These are phyloP conservation scores for Magallana gigas DNA, from an alignment of 1,140 invertebrate genomes.

Conservation along the genomic window DNA sequence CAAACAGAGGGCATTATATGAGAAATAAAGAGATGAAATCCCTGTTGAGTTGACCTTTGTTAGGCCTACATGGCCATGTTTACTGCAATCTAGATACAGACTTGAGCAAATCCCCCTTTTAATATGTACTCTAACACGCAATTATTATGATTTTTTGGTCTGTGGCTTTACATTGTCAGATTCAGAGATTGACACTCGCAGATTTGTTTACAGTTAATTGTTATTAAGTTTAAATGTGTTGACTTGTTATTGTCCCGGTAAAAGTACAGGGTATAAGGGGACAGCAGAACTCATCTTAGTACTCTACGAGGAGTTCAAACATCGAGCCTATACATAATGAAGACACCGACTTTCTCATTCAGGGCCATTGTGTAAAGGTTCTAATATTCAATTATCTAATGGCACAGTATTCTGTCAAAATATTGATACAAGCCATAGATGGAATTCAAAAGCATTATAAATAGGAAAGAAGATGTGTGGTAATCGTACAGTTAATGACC, in stretches of 20 bases:
- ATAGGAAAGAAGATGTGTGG: background rate
- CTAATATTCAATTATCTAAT: conserved; percentile 26
- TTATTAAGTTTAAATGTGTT: background rate
- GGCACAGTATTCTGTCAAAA: conserved; percentile 22
- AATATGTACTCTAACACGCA: background rate
- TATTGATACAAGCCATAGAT: conserved; percentile 13
- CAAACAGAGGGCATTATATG: too few species aligned
- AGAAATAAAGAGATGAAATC: background rate
- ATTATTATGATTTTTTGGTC: background rate
- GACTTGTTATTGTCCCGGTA: background rate
- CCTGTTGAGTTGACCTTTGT: background rate
- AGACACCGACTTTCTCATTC: background rate
- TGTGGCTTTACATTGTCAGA: background rate
- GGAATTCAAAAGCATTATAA: conserved; percentile 6
- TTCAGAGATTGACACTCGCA: background rate
- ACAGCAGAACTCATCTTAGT: background rate
- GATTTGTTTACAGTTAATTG: conserved; percentile 23
- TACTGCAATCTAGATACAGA: background rate
- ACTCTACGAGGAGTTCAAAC: background rate
- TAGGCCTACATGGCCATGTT: background rate
- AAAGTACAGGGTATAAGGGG: background rate
- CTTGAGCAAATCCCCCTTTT: background rate
- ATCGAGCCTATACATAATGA: background rate
- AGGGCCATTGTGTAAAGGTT: background rate
- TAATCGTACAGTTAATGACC: background rate